Base-by-base conservation (phyloP, 2,797 vertebrate genomes). In the Lemur catta region DNA sequence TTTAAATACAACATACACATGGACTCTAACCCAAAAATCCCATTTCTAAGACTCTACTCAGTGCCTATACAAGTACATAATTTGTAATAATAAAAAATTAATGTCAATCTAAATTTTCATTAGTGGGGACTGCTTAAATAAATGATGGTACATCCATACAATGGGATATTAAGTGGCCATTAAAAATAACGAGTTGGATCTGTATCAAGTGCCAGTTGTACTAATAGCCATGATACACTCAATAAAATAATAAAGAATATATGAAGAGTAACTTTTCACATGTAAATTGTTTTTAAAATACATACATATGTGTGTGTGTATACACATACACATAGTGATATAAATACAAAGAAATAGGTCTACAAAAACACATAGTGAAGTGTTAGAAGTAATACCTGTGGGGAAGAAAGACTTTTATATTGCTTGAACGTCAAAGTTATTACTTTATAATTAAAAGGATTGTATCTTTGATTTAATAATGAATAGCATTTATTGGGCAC, bases 181-280 rank as follows among this genome's bases (percentile, higher is more conserved):
- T 84, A 84, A 72, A 93, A 97, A 63, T 69, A 84, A 59, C 48
- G 8, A 96, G 38, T n/a, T 69, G 38, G 6, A 50, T 93, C 20
- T 81, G 46, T 18, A 89, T 81, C 15, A 89, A 85, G 13, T 86
- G 14, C 30, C 17, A 18, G 35, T 57, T 89, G 9, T 65, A 94
- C 8, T 76, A 72, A 76, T 7, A 89, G 48, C 22, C 30, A 84
- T 75, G 30, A 74, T 46, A 91, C 11, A 46, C 11, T 52, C 33
- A 67, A 35, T 63, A 50, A 50, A 81, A 88, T 43, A 89, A 89
- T 33, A 84, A 71, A 71, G 30, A 46, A 55, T 43, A 76, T 33
- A 57, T 12, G 35, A 76, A 95, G 24, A 50, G 2, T 92, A 95
- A 85, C 11, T 74, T 84, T 80, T 65, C 50, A 65, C 24, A 72